These are phyloP conservation scores for Hystrix cristata DNA, from an alignment of 2,113 vertebrate genomes.

Conservation along the genomic window DNA sequence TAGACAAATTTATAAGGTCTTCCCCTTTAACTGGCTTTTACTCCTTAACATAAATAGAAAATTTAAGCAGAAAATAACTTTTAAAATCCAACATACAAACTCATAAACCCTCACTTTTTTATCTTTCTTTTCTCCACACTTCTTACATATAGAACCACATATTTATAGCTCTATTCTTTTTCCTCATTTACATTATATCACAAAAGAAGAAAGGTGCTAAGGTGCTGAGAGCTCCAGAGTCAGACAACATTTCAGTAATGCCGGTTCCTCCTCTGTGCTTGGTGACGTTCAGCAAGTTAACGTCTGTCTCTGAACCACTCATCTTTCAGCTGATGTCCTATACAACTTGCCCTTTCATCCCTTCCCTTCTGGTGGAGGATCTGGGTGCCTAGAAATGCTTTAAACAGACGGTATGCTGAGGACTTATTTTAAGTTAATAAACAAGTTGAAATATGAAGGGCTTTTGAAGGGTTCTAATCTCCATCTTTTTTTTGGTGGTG, in stretches of 20 bases:
- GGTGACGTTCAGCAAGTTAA: not conserved
- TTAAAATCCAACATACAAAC: not conserved
- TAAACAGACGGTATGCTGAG: not conserved
- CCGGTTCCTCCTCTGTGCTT: not conserved
- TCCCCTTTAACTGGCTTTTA: not conserved
- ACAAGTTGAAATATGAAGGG: slow-evolving; percentile 15
- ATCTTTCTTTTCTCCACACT: not conserved
- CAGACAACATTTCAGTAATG: not conserved
- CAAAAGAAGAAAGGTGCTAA: not conserved
- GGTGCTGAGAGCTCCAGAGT: not conserved
- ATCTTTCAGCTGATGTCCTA: not conserved
- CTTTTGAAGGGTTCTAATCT: not conserved
- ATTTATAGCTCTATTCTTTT: not conserved
- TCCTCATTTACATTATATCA: not conserved
- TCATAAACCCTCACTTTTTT: not conserved
- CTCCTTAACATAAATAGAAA: not conserved
- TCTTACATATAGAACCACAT: not conserved
- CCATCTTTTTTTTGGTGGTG: not conserved
- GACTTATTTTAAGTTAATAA: slow-evolving; percentile 7
- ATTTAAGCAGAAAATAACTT: not conserved
- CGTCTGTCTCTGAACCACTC: not conserved
- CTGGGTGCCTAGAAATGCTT: not conserved
- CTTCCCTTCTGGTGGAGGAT: not conserved
- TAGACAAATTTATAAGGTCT: slow-evolving; percentile 5
- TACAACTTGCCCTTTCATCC: not conserved